Evolutionary conservation across 2,888 invertebrate genomes (phyloP).

Genomic region (Rhodophaea formosa): DNA sequence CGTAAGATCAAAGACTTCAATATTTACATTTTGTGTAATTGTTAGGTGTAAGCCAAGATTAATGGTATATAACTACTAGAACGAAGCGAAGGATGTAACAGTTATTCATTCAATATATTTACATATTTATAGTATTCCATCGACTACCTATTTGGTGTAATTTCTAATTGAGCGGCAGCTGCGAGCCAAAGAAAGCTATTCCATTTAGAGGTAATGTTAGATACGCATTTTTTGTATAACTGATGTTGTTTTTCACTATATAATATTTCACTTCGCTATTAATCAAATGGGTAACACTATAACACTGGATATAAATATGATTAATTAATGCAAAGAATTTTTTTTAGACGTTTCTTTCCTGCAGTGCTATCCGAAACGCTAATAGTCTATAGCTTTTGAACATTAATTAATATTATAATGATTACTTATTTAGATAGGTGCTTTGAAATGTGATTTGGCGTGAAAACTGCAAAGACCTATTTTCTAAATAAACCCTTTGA

Average conservation of each 20-base stretch:
- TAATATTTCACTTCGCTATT: background rate
- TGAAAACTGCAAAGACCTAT: no score
- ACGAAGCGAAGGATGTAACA: slow-evolving; percentile 6
- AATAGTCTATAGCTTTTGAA: no score
- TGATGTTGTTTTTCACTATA: background rate
- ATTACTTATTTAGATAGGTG: no score
- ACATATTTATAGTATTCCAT: slow-evolving; percentile 8
- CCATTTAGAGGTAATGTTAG: background rate
- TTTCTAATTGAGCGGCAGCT: slow-evolving; percentile 10
- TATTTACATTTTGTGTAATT: slow-evolving; percentile 8
- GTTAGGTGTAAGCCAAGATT: slow-evolving; percentile 1
- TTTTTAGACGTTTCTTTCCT: no score
- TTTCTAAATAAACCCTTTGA: no score
- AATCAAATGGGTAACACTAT: background rate
- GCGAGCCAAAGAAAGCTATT: slow-evolving; percentile 1
- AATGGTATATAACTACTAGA: slow-evolving; percentile 1
- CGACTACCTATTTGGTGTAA: slow-evolving; percentile 13
- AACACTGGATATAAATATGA: background rate
- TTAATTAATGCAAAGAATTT: no score
- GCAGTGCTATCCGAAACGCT: no score
- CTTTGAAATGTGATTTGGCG: no score
- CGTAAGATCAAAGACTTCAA: background rate
- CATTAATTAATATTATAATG: no score
- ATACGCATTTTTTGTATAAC: background rate
- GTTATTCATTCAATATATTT: slow-evolving; percentile 14